Evolutionary conservation across 2,888 invertebrate species (phyloP), one percentile per base, ranked within the genome.

Genomic region (Callinectes sapidus): DNA sequence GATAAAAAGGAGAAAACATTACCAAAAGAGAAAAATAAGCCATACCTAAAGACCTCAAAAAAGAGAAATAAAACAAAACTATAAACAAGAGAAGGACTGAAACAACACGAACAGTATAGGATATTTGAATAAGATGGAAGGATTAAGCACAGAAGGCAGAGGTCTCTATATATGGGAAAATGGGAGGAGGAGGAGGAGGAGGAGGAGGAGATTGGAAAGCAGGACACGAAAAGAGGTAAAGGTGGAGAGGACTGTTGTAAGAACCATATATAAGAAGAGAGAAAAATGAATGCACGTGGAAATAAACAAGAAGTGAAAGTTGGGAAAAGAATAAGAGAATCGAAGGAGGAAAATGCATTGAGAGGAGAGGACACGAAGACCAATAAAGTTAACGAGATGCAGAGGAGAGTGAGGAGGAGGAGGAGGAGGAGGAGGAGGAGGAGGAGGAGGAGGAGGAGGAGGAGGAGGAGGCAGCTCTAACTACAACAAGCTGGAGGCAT

Each of bases 371-470:
- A 71, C 71, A 23, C 18, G 23, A 23, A 61, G 71, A 71, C 71
- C 71, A 28, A 71, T 71, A 71, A 71, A 71, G 71, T 28, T 71
- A 71, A 71, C 71, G 71, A 71, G 28, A 71, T 28, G n/a, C 28
- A 28, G 28, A 71, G 71, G 71, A 71, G 71, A 28, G 28, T 10
- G 71, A 71, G 71, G 71, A 55, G 61, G 66, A 39, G 89, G 61
- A 55, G 66, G 28, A 55, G 61, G 66, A 39, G 66, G 61, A 55
- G 66, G 28, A 71, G 71, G 71, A 71, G 71, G 71, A 71, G 28
- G 71, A 71, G 71, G 71, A 55, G 61, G 66, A 39, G 89, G 61
- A 55, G 39, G 28, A 54, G 71, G 71, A 71, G 28, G 28, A 71
- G 71, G 71, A 71, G 28, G 61, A 71, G 28, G 28, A 71, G 71